These are phyloP conservation scores for Montipora capitata DNA, from an alignment of 92 coral and sea anemone genomes.

Conservation along the genomic window DNA sequence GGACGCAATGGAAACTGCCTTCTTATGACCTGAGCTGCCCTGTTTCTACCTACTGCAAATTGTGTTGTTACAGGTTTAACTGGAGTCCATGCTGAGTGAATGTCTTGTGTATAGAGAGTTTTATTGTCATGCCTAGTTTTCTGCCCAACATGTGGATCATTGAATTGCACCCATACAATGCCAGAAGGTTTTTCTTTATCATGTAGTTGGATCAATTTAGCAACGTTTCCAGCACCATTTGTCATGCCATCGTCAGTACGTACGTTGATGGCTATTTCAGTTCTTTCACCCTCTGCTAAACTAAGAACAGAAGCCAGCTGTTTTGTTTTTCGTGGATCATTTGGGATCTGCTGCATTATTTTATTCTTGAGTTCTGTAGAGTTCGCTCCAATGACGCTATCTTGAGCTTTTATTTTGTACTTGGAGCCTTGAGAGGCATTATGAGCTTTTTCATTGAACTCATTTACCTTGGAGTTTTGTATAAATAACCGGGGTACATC, in stretches of 20 bases:
- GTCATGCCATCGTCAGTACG: conserved; percentile 57
- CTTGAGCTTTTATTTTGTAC: neutral
- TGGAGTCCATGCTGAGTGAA: neutral
- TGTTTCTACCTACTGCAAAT: neutral
- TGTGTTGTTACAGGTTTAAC: neutral
- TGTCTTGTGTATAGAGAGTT: conserved; percentile 42
- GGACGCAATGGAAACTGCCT: neutral
- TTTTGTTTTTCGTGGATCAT: conserved; percentile 45
- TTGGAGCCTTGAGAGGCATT: neutral
- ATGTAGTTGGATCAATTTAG: neutral
- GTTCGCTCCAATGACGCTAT: neutral
- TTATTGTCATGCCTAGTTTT: conserved; percentile 58
- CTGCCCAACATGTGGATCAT: conserved; percentile 44
- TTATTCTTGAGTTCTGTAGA: neutral
- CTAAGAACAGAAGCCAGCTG: conserved; percentile 34
- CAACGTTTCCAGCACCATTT: conserved; percentile 1
- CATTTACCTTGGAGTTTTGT: neutral
- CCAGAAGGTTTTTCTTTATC: neutral
- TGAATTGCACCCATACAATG: conserved; percentile 55
- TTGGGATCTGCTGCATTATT: neutral
- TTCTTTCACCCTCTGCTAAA: conserved; percentile 65
- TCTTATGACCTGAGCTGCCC: neutral
- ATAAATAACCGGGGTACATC: neutral
- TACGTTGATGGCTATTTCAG: conserved; percentile 66
- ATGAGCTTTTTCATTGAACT: neutral